Evolutionary conservation across 1,140 invertebrate genomes (phyloP), one percentile per base, ranked within the genome.

Genomic region (Medauroidea extradentata): DNA sequence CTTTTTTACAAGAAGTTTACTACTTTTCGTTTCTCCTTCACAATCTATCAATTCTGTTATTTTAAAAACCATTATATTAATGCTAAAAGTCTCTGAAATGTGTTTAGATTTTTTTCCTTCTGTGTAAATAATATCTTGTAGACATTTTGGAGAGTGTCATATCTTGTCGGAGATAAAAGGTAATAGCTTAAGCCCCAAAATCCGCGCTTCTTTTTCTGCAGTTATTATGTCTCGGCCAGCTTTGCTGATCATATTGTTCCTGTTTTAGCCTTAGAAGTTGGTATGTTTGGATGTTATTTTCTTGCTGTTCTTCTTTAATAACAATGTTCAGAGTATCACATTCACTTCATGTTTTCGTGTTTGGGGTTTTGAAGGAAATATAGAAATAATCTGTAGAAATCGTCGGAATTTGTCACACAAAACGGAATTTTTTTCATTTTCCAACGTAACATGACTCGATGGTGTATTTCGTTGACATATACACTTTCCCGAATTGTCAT

Each of bases 81-180:
- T n/a, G n/a, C n/a, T n/a, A n/a, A n/a, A n/a, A n/a, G n/a, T n/a
- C n/a, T n/a, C n/a, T n/a, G n/a, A n/a, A n/a, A n/a, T n/a, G n/a
- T n/a, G n/a, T n/a, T n/a, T n/a, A n/a, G n/a, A n/a, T n/a, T n/a
- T n/a, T n/a, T n/a, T 34, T 55, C 19, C 58, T 55, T 24, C 44
- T 44, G 24, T 64, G 63, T 53, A 63, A 64, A 24, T 53, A 29
- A 9, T 42, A 4, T 18, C 52, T 16, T 55, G 41, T 48, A 2
- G 43, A 53, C 4, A 53, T 4, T 19, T 53, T 44, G 18, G 58
- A 48, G 13, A 38, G 39, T 27, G 51, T 51, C 19, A 55, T 29
- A 34, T n/a, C 25, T 46, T 60, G 58, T 34, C 52, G 58, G 16
- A 55, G 14, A 29, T 55, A 41, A 55, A 60, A 54, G 19, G 58